phyloP scores from a whole-genome alignment of 2,888 invertebrate genomes.

The Mythimna ferrago region DNA sequence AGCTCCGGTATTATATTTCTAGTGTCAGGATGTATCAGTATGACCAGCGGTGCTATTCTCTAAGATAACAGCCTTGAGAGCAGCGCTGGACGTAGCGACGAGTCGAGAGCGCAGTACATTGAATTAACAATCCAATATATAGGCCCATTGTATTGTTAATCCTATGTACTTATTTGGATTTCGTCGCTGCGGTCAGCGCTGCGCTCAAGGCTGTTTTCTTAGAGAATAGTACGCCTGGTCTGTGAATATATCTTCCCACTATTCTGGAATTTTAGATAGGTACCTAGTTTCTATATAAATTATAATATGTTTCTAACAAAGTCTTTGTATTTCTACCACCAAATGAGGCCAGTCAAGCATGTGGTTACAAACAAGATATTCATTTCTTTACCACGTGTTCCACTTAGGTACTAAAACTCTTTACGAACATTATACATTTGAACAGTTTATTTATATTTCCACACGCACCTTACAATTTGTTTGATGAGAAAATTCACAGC shows the following conservation, averaged over 20 bases:
- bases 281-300: constrained; percentile 25
- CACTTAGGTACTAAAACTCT: constrained; percentile 19
- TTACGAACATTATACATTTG: constrained; percentile 21
- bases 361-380: constrained; percentile 51
- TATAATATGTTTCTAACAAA: constrained; percentile 15
- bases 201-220: too few species aligned
- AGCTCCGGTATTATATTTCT: constrained; percentile 9
- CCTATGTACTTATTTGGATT: too few species aligned
- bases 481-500: constrained; percentile 33
- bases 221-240: not conserved
- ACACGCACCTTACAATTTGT: constrained; percentile 15
- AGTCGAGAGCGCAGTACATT: too few species aligned
- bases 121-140: too few species aligned
- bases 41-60: too few species aligned
- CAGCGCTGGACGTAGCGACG: too few species aligned
- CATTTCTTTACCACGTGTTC: constrained; percentile 45
- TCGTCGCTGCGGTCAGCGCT: too few species aligned
- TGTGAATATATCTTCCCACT: constrained; percentile 7
- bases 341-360: constrained; percentile 49
- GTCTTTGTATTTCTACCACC: constrained; percentile 24
- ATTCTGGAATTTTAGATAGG: constrained; percentile 1
- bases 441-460: constrained; percentile 30
- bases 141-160: too few species aligned
- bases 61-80: too few species aligned
- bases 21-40: not conserved